Conservation (phyloP, 2,888 invertebrate genomes). For the Drosophila atripex region DNA sequence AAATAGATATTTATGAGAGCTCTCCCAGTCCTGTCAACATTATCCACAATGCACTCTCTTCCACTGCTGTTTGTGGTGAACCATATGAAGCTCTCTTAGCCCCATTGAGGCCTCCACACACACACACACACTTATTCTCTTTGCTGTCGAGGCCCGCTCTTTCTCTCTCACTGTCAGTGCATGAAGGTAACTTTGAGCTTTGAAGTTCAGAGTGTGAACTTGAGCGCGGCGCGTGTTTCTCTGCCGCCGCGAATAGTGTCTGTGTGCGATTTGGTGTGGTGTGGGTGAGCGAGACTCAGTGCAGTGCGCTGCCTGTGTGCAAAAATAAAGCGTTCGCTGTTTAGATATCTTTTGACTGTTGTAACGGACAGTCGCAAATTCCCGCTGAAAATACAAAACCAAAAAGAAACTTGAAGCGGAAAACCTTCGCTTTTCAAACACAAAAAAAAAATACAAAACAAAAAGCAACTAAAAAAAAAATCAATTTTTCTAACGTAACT, state of each 20-base stretch:
- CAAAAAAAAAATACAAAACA: constrained; percentile 28
- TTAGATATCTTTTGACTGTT: constrained; percentile 79
- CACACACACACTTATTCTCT: constrained; percentile 7
- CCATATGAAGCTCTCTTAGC: constrained; percentile 9
- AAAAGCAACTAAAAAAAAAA: constrained; percentile 20
- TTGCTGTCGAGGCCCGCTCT: not conserved
- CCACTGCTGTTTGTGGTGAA: not conserved
- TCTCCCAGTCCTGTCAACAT: not conserved
- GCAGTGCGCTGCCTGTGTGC: constrained; percentile 49
- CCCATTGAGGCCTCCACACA: constrained; percentile 7
- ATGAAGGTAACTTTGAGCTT: constrained; percentile 71
- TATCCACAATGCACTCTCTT: not conserved
- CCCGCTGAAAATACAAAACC: constrained; percentile 38
- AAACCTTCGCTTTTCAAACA: constrained; percentile 58
- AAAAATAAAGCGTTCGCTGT: constrained; percentile 74
- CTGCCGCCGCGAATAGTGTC: constrained; percentile 42
- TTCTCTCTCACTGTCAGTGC: constrained; percentile 37
- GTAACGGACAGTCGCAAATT: constrained; percentile 77
- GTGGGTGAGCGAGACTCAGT: constrained; percentile 47
- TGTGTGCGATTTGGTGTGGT: constrained; percentile 16
- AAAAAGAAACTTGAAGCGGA: constrained; percentile 20
- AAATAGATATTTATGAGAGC: too few species aligned
- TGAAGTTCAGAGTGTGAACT: constrained; percentile 78
- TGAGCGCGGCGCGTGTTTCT: constrained; percentile 67
- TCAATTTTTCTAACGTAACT: constrained; percentile 51